These are phyloP conservation scores for Python bivittatus DNA, from an alignment of 2,113 vertebrate species.

Conservation along the genomic window DNA sequence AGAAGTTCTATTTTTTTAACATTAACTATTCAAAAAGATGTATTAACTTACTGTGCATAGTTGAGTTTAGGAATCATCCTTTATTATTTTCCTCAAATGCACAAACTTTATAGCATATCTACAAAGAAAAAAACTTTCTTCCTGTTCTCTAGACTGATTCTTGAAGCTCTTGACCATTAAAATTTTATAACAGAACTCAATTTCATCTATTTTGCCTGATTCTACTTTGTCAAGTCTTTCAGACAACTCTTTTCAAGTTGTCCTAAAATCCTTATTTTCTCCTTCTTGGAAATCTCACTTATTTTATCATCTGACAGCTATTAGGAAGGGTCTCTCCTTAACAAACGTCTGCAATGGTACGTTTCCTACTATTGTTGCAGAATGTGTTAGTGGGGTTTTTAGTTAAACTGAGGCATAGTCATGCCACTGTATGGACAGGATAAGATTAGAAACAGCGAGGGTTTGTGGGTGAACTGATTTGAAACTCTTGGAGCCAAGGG, in stretches of 20 bases:
- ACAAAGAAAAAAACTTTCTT: slow-evolving; percentile 20
- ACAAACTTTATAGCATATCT: slow-evolving; percentile 26
- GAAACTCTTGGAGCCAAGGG: neutral
- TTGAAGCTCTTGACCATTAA: slow-evolving; percentile 37
- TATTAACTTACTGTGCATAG: slow-evolving; percentile 5
- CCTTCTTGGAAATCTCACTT: neutral
- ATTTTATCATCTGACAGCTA: neutral
- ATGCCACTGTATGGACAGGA: neutral
- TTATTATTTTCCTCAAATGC: slow-evolving; percentile 15
- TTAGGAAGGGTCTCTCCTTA: neutral
- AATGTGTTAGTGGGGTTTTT: neutral
- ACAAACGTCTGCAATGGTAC: neutral
- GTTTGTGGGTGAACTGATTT: neutral
- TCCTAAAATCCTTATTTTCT: slow-evolving; percentile 21
- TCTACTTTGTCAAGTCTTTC: slow-evolving; percentile 9
- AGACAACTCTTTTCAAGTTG: neutral
- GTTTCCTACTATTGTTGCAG: neutral
- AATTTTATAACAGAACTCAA: slow-evolving; percentile 7
- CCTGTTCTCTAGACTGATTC: slow-evolving; percentile 46
- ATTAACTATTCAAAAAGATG: slow-evolving; percentile 9
- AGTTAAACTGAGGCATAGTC: neutral
- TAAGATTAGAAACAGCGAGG: neutral
- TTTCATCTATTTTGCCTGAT: slow-evolving; percentile 28
- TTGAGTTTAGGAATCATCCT: slow-evolving; percentile 18
- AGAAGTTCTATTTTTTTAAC: neutral